These are phyloP conservation scores for Meloidogyne hapla DNA, from an alignment of 1,140 invertebrate genomes.

Conservation along the genomic window DNA sequence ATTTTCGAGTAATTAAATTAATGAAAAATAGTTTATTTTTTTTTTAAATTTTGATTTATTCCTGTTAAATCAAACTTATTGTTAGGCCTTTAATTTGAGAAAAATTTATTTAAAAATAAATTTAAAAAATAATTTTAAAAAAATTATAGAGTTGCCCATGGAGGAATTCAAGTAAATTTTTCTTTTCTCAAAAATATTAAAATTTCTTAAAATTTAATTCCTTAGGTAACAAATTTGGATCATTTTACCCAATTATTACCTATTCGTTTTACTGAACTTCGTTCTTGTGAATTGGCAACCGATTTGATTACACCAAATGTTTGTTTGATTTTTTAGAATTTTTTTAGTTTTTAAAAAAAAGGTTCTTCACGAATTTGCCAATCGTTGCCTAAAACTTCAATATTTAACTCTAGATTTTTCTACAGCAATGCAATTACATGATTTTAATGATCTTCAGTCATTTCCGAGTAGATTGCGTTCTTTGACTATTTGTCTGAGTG, in stretches of 20 bases:
- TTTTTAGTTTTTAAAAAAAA: neutral
- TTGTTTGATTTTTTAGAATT: neutral
- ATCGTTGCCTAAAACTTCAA: constrained; percentile 94
- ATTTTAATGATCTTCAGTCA: constrained; percentile 91
- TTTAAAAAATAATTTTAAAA: constrained; percentile 70
- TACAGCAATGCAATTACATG: constrained; percentile 78
- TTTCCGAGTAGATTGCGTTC: constrained; percentile 96
- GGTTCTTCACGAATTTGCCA: constrained; percentile 88
- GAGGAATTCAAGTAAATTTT: constrained; percentile 72
- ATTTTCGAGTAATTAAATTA: too few relatives aligned
- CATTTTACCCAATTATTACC: constrained; percentile 66
- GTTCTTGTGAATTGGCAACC: constrained; percentile 93
- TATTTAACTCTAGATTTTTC: constrained; percentile 75
- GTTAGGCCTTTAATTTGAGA: too few relatives aligned
- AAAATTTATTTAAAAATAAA: neutral
- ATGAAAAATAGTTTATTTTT: too few relatives aligned
- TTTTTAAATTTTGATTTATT: too few relatives aligned
- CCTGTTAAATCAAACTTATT: too few relatives aligned
- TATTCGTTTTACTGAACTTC: constrained; percentile 81
- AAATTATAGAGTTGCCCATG: constrained; percentile 92
- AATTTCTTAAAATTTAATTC: neutral
- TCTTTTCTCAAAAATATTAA: neutral
- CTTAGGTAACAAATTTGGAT: constrained; percentile 57
- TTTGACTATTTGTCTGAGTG: constrained; percentile 93
- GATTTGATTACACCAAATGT: constrained; percentile 94